Conservation (phyloP, 2,113 vertebrate genomes). For the Etheostoma spectabile region DNA sequence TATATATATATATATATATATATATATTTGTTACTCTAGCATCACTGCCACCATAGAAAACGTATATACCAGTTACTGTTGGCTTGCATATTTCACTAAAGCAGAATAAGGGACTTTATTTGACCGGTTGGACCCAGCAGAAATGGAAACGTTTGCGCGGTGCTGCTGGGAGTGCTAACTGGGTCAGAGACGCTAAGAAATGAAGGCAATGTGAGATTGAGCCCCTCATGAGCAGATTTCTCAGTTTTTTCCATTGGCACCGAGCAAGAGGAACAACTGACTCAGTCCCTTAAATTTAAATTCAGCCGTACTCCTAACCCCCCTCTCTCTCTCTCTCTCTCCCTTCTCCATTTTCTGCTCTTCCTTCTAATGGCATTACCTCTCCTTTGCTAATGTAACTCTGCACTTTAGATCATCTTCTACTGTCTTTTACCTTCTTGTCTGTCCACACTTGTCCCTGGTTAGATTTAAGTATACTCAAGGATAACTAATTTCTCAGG, state of each 20-base stretch:
- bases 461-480: not conserved
- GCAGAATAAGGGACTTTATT: not conserved
- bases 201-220: slow-evolving; percentile 67
- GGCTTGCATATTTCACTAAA: not conserved
- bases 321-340: slow-evolving; percentile 51
- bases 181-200: slow-evolving; percentile 69
- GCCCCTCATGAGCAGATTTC: slow-evolving; percentile 71
- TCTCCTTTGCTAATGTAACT: slow-evolving; percentile 45
- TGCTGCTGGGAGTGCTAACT: slow-evolving; percentile 56
- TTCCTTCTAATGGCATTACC: slow-evolving; percentile 66
- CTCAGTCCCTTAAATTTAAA: slow-evolving; percentile 76
- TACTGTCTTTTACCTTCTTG: not conserved
- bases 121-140: slow-evolving; percentile 37
- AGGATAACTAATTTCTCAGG: not conserved
- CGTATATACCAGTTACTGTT: not conserved
- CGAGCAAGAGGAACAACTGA: slow-evolving; percentile 82
- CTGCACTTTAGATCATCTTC: slow-evolving; percentile 52
- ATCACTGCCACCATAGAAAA: not conserved
- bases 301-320: slow-evolving; percentile 64
- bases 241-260: slow-evolving; percentile 84
- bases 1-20: too few species aligned
- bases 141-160: slow-evolving; percentile 19
- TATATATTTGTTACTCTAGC: too few species aligned
- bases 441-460: slow-evolving; percentile 10
- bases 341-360: slow-evolving; percentile 39